Base-by-base conservation (phyloP, 2,888 invertebrate species). In the Plebejus anna region DNA sequence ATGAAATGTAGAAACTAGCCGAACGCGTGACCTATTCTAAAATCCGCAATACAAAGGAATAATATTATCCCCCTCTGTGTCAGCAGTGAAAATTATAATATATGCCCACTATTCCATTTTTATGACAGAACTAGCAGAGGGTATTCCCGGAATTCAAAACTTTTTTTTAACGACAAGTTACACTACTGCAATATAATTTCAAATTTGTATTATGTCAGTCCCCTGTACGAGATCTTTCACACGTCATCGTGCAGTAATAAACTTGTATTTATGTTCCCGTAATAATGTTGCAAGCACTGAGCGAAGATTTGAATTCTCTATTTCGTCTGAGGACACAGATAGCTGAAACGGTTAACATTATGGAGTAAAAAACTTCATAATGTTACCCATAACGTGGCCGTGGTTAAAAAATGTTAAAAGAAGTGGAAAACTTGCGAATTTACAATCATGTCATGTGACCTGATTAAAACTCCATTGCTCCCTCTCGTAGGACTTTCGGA, bases 211-310 rank as follows among this genome's bases (percentile, higher is more conserved):
- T 55, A 55, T 55, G 16, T 16, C 55, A 55, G 13, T 16, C 47
- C 16, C 55, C 55, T 55, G 55, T 4, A 55, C 55, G 16, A 55
- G 55, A 16, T 55, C 32, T 66, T 2, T 13, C 66, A 66, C 66
- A 66, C 66, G 32, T 66, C 66, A 5, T 32, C 32, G 16, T 66
- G 13, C 32, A 66, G 66, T 16, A 66, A 66, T 66, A 66, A 66
- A 66, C 66, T 66, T 66, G 66, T 66, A 66, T 66, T 66, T 66
- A 66, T 66, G 66, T 66, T 61, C 9, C 28, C 6, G 61, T 61
- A 61, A 61, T 61, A 61, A 61, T 28, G 61, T 61, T 66, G 66
- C 66, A 36, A 66, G 13, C 66, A 66, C 32, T 66, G 13, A 16
- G 32, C 11, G 66, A 66, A 66, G 32, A 66, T 36, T 13, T 66